These are phyloP conservation scores for Sebastes minor DNA, from an alignment of 2,797 vertebrate genomes.

Conservation along the genomic window DNA sequence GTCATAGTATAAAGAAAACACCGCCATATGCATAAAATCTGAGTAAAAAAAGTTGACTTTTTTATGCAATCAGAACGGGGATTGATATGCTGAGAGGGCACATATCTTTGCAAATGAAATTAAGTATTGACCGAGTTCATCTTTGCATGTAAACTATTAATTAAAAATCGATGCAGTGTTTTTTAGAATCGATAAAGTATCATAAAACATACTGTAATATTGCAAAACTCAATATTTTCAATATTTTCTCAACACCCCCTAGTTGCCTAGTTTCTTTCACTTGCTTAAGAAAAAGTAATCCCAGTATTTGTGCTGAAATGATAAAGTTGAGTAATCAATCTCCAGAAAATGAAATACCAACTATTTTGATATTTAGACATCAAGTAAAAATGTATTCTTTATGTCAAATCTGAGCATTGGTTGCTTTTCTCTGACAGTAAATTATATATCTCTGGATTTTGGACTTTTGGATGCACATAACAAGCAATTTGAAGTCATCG, in stretches of 20 bases:
- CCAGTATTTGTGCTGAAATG: not conserved
- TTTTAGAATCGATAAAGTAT: no score
- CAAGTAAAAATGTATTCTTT: not conserved
- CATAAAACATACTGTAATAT: no score
- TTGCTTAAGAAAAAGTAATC: not conserved
- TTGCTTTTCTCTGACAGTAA: not conserved
- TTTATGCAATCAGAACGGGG: no score
- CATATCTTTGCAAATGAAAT: no score
- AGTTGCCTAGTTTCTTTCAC: not conserved
- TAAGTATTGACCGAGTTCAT: no score
- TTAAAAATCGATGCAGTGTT: no score
- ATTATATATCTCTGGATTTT: not conserved
- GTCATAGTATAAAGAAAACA: rapidly evolving
- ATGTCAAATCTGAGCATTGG: not conserved
- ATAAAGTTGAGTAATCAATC: not conserved
- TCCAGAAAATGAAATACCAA: not conserved
- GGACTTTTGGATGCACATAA: not conserved
- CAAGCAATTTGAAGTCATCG: not conserved
- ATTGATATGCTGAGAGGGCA: no score
- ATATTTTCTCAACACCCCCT: no score
- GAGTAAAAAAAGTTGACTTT: no score
- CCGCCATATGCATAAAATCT: rapidly evolving
- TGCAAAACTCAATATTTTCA: no score
- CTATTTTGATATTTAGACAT: not conserved
- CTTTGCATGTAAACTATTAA: no score